A percentile compares a stretch with the other conserved stretches of the same genome.
These are phyloP conservation scores for Hydractinia symbiolongicarpus DNA, from an alignment of 30 jellyfish, hydroid and myxozoan genomes.

Conservation along the genomic window DNA sequence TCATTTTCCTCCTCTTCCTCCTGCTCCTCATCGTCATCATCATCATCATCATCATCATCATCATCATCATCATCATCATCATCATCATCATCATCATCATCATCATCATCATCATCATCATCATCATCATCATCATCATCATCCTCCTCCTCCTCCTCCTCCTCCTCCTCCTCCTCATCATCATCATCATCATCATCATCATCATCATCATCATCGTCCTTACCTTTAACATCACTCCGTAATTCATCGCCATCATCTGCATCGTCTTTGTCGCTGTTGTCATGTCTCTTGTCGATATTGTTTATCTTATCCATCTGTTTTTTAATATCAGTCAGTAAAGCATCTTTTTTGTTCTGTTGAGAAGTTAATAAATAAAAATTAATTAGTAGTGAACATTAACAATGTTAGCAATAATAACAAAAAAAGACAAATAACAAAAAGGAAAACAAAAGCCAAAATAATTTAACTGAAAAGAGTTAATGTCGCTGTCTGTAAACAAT, in stretches of 20 bases:
- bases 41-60: no score
- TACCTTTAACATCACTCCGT: neutral
- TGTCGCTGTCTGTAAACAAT: neutral
- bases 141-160: no score
- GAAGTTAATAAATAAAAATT: slow-evolving; percentile 1
- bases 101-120: no score
- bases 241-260: neutral
- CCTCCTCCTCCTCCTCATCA: no score
- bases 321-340: slow-evolving; percentile 17
- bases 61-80: no score
- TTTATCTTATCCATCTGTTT: slow-evolving; percentile 2
- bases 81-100: no score
- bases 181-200: no score
- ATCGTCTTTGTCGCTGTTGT: no score
- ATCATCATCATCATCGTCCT: neutral
- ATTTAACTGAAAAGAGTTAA: neutral
- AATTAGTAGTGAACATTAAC: neutral
- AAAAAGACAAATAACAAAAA: neutral
- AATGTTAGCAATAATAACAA: neutral
- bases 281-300: no score
- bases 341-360: slow-evolving; percentile 22
- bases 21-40: neutral
- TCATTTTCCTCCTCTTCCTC: neutral
- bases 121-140: neutral
- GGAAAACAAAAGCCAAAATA: neutral